Evolutionary conservation across 2,888 invertebrate species (phyloP).

Genomic region (Liodrosophila aerea): DNA sequence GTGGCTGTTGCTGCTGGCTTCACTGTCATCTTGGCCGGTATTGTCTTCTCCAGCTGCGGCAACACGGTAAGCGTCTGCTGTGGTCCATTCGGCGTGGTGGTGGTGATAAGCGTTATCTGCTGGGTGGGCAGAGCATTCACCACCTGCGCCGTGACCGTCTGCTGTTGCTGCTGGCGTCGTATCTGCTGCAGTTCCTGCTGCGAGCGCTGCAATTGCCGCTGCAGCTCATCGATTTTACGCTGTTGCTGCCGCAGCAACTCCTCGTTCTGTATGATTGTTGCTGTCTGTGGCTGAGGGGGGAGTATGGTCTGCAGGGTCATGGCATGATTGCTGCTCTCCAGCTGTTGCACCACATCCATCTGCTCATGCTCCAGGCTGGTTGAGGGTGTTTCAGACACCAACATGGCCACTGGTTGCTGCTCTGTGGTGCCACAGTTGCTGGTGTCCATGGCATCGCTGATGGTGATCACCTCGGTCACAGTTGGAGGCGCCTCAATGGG

Average conservation of each 20-base stretch:
- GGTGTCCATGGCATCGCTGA: constrained; percentile 76
- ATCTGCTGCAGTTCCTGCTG: constrained; percentile 88
- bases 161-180: constrained; percentile 81
- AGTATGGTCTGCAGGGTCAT: constrained; percentile 75
- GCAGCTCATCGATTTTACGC: constrained; percentile 93
- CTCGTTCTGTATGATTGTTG: constrained; percentile 84
- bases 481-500: constrained; percentile 79
- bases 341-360: constrained; percentile 82
- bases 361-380: constrained; percentile 78
- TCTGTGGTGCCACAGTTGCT: constrained; percentile 63
- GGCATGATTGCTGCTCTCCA: constrained; percentile 78
- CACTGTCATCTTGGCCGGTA: constrained; percentile 70
- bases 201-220: constrained; percentile 89
- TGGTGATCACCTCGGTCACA: constrained; percentile 60
- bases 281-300: constrained; percentile 79
- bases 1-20: constrained; percentile 47
- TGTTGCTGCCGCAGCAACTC: constrained; percentile 92
- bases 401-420: constrained; percentile 61
- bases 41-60: constrained; percentile 68
- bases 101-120: constrained; percentile 80
- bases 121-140: constrained; percentile 76
- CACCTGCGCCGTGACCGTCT: constrained; percentile 71
- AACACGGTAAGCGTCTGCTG: constrained; percentile 73
- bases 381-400: constrained; percentile 71
- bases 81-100: constrained; percentile 57